Base-by-base conservation (phyloP, 2,113 vertebrate species). In the Onychostoma macrolepis region DNA sequence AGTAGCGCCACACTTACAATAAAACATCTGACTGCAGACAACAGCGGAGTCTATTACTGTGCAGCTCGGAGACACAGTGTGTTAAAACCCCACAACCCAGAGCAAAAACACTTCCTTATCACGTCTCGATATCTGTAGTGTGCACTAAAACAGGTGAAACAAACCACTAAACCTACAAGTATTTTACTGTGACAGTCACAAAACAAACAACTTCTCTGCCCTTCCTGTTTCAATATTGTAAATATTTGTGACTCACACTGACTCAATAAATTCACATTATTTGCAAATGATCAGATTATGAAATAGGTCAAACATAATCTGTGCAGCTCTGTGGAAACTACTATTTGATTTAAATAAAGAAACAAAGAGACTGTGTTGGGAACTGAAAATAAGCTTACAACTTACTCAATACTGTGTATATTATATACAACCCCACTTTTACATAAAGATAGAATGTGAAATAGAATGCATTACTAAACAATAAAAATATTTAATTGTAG, bases 31-130 rank as follows among this genome's bases (percentile, higher is more conserved):
- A 24, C 53, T 17, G 38, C 8, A 69, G 74, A 36, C 10, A 67
- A 80, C 63, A 67, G 53, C 10, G 69, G 67, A 63, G n/a, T 77
- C 6, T 89, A 89, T 80, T 89, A 67, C 43, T 89, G 85, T 72
- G 85, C 88, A 80, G 88, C 88, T 7, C 43, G 41, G 21, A 75
- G 17, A 43, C 86, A 89, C 88, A 87, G 88, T 86, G 77, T 65
- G 19, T 12, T n/a, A 81, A 63, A 43, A 21, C 41, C 72, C 83
- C 56, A 76, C 43, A 43, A 41, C 43, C 56, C 83, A 81, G 69
- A 26, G 75, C 87, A 85, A 88, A 88, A 88, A 88, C 30, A 61
- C 41, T 63, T 67, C 41, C 9, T 26, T 75, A 65, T 76, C 50
- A 61, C 11, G n/a, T 26, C 13, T 8, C 2, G 28, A 30, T 56